Base-by-base conservation (phyloP, 2,888 invertebrate genomes). In the Cyrtodaria siliqua region DNA sequence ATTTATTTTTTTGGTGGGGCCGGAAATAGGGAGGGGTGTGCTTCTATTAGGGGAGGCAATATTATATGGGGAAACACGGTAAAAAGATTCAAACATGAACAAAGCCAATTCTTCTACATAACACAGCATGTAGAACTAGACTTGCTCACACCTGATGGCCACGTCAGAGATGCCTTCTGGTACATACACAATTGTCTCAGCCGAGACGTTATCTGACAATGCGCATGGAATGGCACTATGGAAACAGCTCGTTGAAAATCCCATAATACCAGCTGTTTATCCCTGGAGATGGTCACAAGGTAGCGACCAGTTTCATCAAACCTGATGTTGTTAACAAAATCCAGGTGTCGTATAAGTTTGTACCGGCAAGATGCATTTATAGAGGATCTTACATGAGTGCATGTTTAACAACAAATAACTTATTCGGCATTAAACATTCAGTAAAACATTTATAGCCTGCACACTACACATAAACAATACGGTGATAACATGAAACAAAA, bases 201-300 rank as follows among this genome's bases (percentile, higher is more conserved):
- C 76, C 50, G 84, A 79, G 69, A 38, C 20, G 81, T 67, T 18
- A 89, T 56, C 27, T 85, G 79, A 59, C 86, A 86, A 57, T 87
- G 85, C 8, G 86, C 75, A 18, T 63, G 72, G 70, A 86, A 86
- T 2, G 76, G 67, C 62, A 86, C 81, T 26, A 90, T 53, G 9
- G 89, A 86, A 27, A 81, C 72, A 6, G 68, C 40, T n/a, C 75
- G 55, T 0, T 56, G 49, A 52, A 80, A 79, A 63, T 88, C 87
- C 88, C 89, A 90, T 9, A 89, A 29, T 1, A 87, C 75, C 3
- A 90, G 74, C 18, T 82, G 80, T 56, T 88, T 88, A 59, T 90
- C 90, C 23, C 74, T 44, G 3, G 85, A 78, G 12, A 84, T 71
- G 2, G 87, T 85, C 1, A 90, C 64, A 33, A 90, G 69, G 55